Evolutionary conservation across 2,888 invertebrate species (phyloP), one percentile per base, ranked within the genome.

Genomic region (Plutella xylostella): DNA sequence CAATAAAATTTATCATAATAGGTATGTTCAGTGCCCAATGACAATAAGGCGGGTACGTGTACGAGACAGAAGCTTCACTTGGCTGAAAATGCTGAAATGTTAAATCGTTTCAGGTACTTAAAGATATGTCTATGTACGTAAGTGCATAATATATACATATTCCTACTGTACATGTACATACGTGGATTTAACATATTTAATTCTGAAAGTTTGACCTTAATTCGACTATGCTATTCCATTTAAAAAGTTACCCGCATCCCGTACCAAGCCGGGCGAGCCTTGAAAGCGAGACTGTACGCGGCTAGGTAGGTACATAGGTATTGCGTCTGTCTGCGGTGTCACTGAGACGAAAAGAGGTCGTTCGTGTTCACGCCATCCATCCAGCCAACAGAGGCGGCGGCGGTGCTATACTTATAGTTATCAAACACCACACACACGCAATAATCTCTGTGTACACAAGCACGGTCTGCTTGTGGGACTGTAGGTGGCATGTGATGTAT

Each of bases 261-360:
- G 25, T 25, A 25, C 6, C 5, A 25, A 25, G 25, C 25, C 6
- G 5, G 6, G 25, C 25, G 6, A 31, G 12, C 31, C 31, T n/a
- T 31, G n/a, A 6, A 31, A n/a, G 14, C 11, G n/a, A 2, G 14
- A 14, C 2, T 1, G 14, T 33, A 12, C 11, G 2, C 6, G 33
- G 33, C n/a, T n/a, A n/a, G n/a, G n/a, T n/a, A n/a, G n/a, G n/a
- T n/a, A n/a, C n/a, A n/a, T n/a, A n/a, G 35, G 56, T 56, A 55
- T 53, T 51, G 51, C 48, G 56, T n/a, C n/a, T n/a, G n/a, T 52
- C 55, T 54, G 58, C 63, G 61, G 64, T 69, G 75, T 76, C 72
- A 71, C 71, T 76, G 72, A 71, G 78, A 73, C 64, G 65, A 68
- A 82, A 79, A 80, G 78, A 80, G 80, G 78, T 78, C 80, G 76